Base-by-base conservation (phyloP, 1,140 invertebrate genomes). In the Holcopasites calliopsidis region DNA sequence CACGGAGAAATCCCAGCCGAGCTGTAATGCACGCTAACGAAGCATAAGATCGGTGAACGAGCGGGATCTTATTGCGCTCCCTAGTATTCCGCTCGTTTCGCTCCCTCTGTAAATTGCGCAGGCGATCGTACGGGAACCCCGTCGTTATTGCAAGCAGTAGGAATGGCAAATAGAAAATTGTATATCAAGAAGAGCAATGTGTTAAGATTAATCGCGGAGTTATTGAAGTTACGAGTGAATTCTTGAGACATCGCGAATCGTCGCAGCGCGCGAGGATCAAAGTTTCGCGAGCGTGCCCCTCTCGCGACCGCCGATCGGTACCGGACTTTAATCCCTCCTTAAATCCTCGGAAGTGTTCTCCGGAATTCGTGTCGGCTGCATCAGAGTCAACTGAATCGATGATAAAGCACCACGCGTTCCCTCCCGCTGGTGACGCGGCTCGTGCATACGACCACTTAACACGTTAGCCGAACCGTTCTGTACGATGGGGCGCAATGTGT, bases 11-110 rank as follows among this genome's bases (percentile, higher is more conserved):
- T n/a, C 11, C 79, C 33, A 64, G 75, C 42, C 33, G 28, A 28
- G 38, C 49, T 33, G 68, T 66, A 38, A 68, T 33, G 52, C 57
- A 52, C 69, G 68, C 69, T 77, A 82, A 82, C 80, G 80, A 82
- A 65, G 55, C 74, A 82, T 81, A 82, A 82, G 81, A 54, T 64
- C 65, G 33, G 72, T 40, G 47, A 65, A 73, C 70, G 72, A 70
- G 72, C 16, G 64, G 28, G 57, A 42, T n/a, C 40, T 40, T 76
- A 47, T 26, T 31, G 38, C 64, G 40, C 64, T 35, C 4, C 23
- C 52, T 21, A 6, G 26, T 21, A 6, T 16, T 52, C 21, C 5
- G 2, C 23, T 42, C 52, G 28, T 26, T 57, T 65, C 35, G 31
- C 18, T 35, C 33, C 18, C 18, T 60, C 7, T 0, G n/a, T 21